Conservation (phyloP, 2,113 vertebrate species). For the Archocentrus centrarchus region DNA sequence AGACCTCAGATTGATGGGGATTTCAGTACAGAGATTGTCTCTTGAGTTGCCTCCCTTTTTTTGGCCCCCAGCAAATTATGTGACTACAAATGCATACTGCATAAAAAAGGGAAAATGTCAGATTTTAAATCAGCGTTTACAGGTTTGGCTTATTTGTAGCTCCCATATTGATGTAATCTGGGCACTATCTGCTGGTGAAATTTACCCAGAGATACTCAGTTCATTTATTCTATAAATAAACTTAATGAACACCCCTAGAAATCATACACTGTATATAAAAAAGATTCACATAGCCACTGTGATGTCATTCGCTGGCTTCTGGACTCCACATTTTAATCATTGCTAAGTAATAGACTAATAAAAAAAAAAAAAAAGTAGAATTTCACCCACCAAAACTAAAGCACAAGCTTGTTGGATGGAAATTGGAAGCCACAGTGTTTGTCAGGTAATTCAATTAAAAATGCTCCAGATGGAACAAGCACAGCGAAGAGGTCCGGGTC, state of each 20-base stretch:
- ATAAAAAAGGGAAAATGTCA: background rate
- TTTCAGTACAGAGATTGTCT: conserved; percentile 33
- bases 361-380: too few species aligned
- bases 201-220: background rate
- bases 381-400: too few species aligned
- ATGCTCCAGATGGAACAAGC: background rate
- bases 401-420: too few species aligned
- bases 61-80: conserved; percentile 1
- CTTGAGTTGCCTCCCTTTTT: conserved; percentile 16
- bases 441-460: background rate
- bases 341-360: too few species aligned
- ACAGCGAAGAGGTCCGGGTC: background rate
- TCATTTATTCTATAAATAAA: too few species aligned
- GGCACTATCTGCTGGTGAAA: background rate
- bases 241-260: too few species aligned
- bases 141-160: background rate
- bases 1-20: conserved; percentile 64
- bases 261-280: too few species aligned
- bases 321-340: too few species aligned
- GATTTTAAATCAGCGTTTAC: background rate
- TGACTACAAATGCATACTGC: background rate
- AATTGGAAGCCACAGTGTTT: background rate
- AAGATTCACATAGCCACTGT: too few species aligned
- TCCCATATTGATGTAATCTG: background rate
- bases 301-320: too few species aligned